phyloP scores from a whole-genome alignment of 2,113 vertebrate species.

The Larimichthys polyactis region DNA sequence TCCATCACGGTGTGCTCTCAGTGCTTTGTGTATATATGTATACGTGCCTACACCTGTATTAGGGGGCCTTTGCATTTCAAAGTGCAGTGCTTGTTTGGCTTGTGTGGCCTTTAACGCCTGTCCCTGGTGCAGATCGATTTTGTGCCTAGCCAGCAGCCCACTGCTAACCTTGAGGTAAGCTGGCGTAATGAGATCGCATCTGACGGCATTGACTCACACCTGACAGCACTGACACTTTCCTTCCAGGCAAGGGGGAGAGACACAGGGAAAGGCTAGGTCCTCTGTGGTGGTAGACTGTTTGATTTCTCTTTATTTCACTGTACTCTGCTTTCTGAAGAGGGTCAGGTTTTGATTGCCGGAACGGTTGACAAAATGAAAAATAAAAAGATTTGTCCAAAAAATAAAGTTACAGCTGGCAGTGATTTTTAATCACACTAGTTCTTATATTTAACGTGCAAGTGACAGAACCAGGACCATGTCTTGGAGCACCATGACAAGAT shows the following conservation, averaged over 20 bases:
- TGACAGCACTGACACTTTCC: constrained; percentile 74
- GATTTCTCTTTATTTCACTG: constrained; percentile 16
- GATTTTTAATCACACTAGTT: constrained; percentile 1
- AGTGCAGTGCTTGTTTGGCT: constrained; percentile 54
- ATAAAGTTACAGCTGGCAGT: background rate
- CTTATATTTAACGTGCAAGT: constrained; percentile 3
- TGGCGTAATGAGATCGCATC: constrained; percentile 83
- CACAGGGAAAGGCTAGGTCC: constrained; percentile 52
- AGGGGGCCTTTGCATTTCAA: constrained; percentile 63
- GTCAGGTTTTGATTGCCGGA: background rate
- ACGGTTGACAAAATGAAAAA: background rate
- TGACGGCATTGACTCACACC: constrained; percentile 80
- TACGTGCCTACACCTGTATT: constrained; percentile 20
- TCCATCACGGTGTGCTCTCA: background rate
- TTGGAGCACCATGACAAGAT: no score
- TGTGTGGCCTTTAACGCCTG: constrained; percentile 71
- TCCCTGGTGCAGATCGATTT: constrained; percentile 78
- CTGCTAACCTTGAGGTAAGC: constrained; percentile 83
- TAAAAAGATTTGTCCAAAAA: background rate
- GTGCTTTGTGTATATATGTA: constrained; percentile 32
- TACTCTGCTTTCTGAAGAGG: background rate
- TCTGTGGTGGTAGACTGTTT: constrained; percentile 32
- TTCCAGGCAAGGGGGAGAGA: constrained; percentile 49
- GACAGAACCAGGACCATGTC: background rate
- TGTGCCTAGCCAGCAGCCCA: constrained; percentile 77